Conservation (phyloP, 2,797 vertebrate genomes). For the Aotus griseimembra region DNA sequence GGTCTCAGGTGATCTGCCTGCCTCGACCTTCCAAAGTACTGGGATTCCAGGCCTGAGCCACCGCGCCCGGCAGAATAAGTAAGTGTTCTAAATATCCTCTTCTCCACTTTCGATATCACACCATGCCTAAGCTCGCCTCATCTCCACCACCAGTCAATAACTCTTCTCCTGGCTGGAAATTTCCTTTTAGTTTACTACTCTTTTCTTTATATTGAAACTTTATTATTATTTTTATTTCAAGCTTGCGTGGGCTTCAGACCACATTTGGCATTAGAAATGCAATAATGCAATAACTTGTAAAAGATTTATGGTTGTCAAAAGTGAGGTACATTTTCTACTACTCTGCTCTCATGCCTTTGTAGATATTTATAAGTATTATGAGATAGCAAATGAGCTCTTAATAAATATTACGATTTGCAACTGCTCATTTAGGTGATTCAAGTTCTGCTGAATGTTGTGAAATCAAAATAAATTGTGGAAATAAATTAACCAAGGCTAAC, state of each 20-base stretch:
- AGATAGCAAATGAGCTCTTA: slow-evolving; percentile 45
- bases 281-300: neutral
- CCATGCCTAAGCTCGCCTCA: neutral
- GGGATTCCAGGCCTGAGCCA: neutral
- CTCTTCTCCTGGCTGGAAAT: neutral
- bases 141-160: neutral
- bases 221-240: slow-evolving; percentile 26
- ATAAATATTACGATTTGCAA: slow-evolving; percentile 61
- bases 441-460: slow-evolving; percentile 45
- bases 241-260: neutral
- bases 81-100: neutral
- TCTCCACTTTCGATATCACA: neutral
- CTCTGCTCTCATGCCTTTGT: neutral
- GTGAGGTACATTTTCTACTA: neutral
- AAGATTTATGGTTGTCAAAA: slow-evolving; percentile 19
- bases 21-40: neutral
- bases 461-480: slow-evolving; percentile 49
- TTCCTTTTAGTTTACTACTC: neutral
- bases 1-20: neutral
- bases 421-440: slow-evolving; percentile 47
- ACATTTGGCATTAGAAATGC: slow-evolving; percentile 7
- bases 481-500: slow-evolving; percentile 39
- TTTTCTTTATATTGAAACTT: neutral
- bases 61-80: neutral
- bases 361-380: slow-evolving; percentile 42